Percentiles rank a stretch among this genome's conserved stretches.
These are phyloP conservation scores for Ectropis crepuscularia DNA, from an alignment of 2,888 invertebrate species.

Conservation along the genomic window DNA sequence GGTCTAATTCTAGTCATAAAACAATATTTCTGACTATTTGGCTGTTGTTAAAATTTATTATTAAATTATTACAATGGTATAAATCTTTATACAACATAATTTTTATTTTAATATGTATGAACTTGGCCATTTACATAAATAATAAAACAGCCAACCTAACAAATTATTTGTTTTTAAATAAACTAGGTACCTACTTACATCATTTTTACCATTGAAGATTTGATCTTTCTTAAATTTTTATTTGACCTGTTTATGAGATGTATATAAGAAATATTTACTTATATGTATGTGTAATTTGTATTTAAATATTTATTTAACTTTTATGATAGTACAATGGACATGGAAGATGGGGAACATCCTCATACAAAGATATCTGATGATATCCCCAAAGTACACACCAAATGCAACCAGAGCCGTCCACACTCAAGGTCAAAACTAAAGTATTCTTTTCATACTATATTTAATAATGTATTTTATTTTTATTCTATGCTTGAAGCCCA, in stretches of 20 bases:
- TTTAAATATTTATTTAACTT: constrained; percentile 41
- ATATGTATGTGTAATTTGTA: background rate
- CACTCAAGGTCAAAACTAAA: constrained; percentile 68
- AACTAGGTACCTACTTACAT: too few relatives aligned
- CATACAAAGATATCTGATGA: constrained; percentile 64
- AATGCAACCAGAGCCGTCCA: constrained; percentile 78
- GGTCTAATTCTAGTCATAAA: too few relatives aligned
- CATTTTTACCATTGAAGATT: too few relatives aligned
- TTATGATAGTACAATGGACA: constrained; percentile 69
- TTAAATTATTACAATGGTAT: too few relatives aligned
- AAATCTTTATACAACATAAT: too few relatives aligned
- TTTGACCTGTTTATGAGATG: background rate
- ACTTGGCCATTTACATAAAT: too few relatives aligned
- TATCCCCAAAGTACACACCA: constrained; percentile 77
- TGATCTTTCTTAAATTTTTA: background rate
- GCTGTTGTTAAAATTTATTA: too few relatives aligned
- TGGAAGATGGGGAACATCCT: constrained; percentile 61
- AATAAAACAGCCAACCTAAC: too few relatives aligned
- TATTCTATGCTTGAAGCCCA: constrained; percentile 33
- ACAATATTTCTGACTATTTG: too few relatives aligned
- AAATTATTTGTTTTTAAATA: too few relatives aligned
- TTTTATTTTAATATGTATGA: too few relatives aligned
- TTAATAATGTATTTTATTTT: constrained; percentile 14
- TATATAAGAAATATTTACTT: background rate
- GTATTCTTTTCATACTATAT: constrained; percentile 29